phyloP scores from a whole-genome alignment of 1,140 invertebrate genomes.

The Belonocnema kinseyi region DNA sequence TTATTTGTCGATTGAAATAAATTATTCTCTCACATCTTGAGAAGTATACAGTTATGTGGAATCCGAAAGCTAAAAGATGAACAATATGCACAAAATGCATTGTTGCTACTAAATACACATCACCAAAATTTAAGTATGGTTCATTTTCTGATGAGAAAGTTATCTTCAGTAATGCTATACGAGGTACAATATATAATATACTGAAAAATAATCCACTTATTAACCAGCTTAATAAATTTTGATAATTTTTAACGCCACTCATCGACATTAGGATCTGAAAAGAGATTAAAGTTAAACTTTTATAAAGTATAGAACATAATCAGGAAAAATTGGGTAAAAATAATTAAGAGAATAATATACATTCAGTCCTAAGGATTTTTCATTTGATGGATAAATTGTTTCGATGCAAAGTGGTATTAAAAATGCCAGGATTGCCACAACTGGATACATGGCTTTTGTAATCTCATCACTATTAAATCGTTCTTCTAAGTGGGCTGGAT shows the following conservation, averaged over 20 bases:
- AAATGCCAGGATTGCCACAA: constrained; percentile 63
- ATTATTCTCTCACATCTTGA: constrained; percentile 44
- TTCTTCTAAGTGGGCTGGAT: constrained; percentile 65
- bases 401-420: constrained; percentile 68
- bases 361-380: constrained; percentile 71
- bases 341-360: constrained; percentile 50
- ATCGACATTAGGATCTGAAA: constrained; percentile 70
- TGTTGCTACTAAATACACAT: constrained; percentile 69
- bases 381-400: constrained; percentile 62
- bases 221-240: constrained; percentile 72
- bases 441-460: constrained; percentile 54
- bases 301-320: constrained; percentile 7
- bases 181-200: constrained; percentile 59
- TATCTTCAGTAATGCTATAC: constrained; percentile 64
- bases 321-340: constrained; percentile 9
- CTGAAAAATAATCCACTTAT: constrained; percentile 65
- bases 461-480: constrained; percentile 48
- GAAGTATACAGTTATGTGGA: constrained; percentile 68
- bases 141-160: constrained; percentile 60
- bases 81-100: constrained; percentile 60
- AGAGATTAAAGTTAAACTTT: constrained; percentile 14
- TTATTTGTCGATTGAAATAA: no score
- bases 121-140: constrained; percentile 67
- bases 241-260: constrained; percentile 66
- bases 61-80: constrained; percentile 67